Evolutionary conservation across 2,797 vertebrate genomes (phyloP), one percentile per base, ranked within the genome.

Genomic region (Falco peregrinus): DNA sequence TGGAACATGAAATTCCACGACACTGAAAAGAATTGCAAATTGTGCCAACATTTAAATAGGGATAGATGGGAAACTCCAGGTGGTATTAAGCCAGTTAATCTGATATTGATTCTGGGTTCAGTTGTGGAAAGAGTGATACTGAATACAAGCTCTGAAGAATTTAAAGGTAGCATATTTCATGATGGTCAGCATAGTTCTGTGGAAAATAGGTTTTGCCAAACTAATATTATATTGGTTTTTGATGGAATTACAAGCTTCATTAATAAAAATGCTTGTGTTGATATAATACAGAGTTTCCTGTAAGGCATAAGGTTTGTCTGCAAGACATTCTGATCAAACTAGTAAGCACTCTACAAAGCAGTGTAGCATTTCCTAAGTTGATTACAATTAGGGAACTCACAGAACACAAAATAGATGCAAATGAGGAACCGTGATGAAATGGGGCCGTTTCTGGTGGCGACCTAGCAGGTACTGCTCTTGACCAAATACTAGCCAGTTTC

Each of bases 181-280:
- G 78, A 41, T 71, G 87, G 57, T 75, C 64, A 71, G n/a, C 21
- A 45, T 2, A 70, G 48, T 33, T 80, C 43, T 45, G 61, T 65
- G 45, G 78, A 95, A 96, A 90, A 81, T 2, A 81, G 13, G 9
- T 73, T 91, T 84, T 88, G 61, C 57, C 68, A 89, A 90, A 78
- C 17, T 21, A 43, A 77, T 1, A 3, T 70, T 74, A 16, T 70
- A n/a, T 65, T 87, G 64, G 16, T 79, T 90, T 73, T 43, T 24
- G 13, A 81, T 75, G 29, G 90, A 95, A 84, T 93, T 48, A 89
- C 35, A 83, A 95, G 25, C 37, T 91, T 92, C 61, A 60, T 80
- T 94, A 83, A 78, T 65, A 87, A 61, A 93, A 93, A 79, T 25
- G 13, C 13, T 69, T 80, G 41, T 73, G 56, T 43, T 85, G 78